Evolutionary conservation across 2,113 vertebrate genomes (phyloP).

Genomic region (Pelvicachromis taeniatus): DNA sequence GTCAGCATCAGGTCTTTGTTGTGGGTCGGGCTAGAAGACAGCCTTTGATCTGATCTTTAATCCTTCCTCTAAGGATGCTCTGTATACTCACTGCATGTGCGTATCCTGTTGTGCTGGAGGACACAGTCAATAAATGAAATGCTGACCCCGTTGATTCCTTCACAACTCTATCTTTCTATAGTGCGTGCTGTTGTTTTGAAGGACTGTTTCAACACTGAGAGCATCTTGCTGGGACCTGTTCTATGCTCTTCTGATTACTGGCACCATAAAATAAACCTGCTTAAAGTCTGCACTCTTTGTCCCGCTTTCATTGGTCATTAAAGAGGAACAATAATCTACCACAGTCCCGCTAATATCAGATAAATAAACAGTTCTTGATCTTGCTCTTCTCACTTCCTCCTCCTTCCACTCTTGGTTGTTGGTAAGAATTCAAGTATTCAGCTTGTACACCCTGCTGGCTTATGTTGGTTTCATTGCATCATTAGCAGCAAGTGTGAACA

Average conservation of each 20-base stretch:
- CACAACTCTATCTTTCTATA: not conserved
- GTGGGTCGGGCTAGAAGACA: not conserved
- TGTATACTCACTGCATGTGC: not conserved
- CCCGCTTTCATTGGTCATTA: not conserved
- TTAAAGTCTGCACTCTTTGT: not conserved
- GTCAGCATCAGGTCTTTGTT: not conserved
- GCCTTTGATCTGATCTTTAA: not conserved
- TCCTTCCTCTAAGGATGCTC: not conserved
- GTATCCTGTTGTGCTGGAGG: not conserved
- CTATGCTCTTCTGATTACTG: not conserved
- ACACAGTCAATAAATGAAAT: not conserved
- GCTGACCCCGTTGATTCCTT: not conserved
- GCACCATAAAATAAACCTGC: not conserved
- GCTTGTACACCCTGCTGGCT: not conserved
- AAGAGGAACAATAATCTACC: not conserved
- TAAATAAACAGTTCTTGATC: not conserved
- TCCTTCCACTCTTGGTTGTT: not conserved
- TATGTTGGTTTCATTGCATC: not conserved
- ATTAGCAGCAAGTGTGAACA: not conserved
- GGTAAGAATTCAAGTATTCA: not conserved
- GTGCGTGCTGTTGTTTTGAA: not conserved
- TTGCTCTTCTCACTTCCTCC: not conserved
- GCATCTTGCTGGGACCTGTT: not conserved
- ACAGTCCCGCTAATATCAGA: not conserved
- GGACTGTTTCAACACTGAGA: not conserved